Conservation (phyloP, 2,113 vertebrate genomes). For the Hippotragus niger region DNA sequence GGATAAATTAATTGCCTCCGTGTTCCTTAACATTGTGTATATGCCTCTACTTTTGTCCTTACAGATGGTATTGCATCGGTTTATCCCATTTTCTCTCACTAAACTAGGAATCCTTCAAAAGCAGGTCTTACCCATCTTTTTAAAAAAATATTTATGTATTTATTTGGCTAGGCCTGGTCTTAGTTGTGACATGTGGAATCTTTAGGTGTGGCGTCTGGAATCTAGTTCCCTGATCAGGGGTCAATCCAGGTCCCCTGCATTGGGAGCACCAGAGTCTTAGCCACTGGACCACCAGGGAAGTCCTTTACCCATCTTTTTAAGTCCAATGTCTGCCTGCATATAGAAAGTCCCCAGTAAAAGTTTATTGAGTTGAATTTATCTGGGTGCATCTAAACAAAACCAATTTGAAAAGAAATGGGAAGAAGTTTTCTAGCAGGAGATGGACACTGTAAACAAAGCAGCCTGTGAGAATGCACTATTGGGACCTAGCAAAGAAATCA, state of each 20-base stretch:
- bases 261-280: neutral
- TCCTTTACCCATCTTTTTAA: neutral
- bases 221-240: neutral
- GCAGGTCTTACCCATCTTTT: neutral
- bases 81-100: neutral
- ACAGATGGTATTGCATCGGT: neutral
- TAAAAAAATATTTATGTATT: neutral
- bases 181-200: neutral
- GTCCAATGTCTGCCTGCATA: neutral
- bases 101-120: neutral
- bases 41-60: neutral
- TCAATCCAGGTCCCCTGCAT: neutral
- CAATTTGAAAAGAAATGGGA: slow-evolving; percentile 20
- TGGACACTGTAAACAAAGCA: neutral
- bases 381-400: neutral
- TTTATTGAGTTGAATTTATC: neutral
- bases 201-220: neutral
- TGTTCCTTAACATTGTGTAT: neutral
- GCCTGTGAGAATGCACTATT: neutral
- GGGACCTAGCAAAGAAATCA: neutral
- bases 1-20: neutral
- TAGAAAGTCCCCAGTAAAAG: neutral
- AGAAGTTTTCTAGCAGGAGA: neutral
- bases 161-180: neutral
- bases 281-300: neutral